A percentile compares a stretch with the other conserved stretches of the same genome.
Evolutionary conservation across 2,888 invertebrate genomes (phyloP).

Genomic region (Tachina lurida): DNA sequence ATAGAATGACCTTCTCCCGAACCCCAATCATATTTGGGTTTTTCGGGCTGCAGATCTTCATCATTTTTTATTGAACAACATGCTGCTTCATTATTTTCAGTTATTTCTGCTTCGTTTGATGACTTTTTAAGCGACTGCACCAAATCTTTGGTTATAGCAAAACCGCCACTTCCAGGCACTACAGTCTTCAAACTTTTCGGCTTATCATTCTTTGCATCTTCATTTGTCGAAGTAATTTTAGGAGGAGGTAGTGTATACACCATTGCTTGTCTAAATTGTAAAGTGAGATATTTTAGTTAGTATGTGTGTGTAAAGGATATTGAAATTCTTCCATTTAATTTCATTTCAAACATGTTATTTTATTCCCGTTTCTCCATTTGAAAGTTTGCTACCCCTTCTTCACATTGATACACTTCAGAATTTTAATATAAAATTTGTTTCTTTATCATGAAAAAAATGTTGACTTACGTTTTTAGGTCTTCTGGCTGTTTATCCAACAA

Average conservation of each 20-base stretch:
- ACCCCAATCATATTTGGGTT: slow-evolving; percentile 80
- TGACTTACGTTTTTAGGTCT: slow-evolving; percentile 85
- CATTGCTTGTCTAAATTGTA: slow-evolving; percentile 86
- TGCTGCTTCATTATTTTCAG: slow-evolving; percentile 31
- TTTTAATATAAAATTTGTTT: not conserved
- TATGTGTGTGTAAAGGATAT: no score
- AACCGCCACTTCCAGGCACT: slow-evolving; percentile 74
- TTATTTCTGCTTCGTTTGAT: slow-evolving; percentile 72
- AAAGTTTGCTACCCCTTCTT: no score
- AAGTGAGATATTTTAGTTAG: not conserved
- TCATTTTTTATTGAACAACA: slow-evolving; percentile 28
- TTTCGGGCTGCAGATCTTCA: slow-evolving; percentile 52
- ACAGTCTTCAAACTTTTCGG: slow-evolving; percentile 73
- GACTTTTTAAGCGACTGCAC: slow-evolving; percentile 77
- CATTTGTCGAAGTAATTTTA: slow-evolving; percentile 69
- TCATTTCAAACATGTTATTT: no score
- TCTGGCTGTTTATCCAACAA: slow-evolving; percentile 87
- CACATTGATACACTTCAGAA: not conserved
- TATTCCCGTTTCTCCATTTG: no score
- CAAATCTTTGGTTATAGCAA: slow-evolving; percentile 78
- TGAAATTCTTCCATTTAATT: no score
- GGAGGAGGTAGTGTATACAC: slow-evolving; percentile 84
- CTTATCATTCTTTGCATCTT: slow-evolving; percentile 67
- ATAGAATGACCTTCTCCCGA: slow-evolving; percentile 78
- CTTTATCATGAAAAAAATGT: not conserved